Percentiles rank a stretch among this genome's conserved stretches.
phyloP scores from a whole-genome alignment of 2,113 vertebrate genomes.

The Salvelinus namaycush region DNA sequence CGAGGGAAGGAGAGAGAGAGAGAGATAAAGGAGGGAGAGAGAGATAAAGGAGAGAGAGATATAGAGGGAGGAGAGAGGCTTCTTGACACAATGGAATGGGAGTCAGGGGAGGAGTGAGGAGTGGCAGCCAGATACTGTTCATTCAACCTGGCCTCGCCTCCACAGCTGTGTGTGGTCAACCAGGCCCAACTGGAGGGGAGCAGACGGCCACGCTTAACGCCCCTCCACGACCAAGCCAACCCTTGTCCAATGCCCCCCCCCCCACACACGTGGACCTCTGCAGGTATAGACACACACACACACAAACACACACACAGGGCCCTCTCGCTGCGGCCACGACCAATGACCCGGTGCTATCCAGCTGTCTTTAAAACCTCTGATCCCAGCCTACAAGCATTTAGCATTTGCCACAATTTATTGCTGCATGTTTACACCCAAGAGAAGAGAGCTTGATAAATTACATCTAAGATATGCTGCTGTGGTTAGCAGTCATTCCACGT shows the following conservation, averaged over 20 bases:
- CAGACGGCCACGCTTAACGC: no score
- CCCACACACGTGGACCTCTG: not conserved
- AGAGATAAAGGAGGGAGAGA: not conserved
- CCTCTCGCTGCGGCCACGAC: no score
- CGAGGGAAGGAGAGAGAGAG: not conserved
- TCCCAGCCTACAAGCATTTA: no score
- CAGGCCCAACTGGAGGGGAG: not conserved
- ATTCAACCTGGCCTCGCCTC: conserved; percentile 51
- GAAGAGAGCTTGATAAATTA: no score
- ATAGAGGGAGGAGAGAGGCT: not conserved
- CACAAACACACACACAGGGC: no score
- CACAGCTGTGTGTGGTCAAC: conserved; percentile 31
- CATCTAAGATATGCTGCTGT: no score
- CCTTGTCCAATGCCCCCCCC: not conserved
- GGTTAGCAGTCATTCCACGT: no score
- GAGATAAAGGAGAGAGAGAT: not conserved
- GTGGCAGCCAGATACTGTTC: conserved; percentile 64
- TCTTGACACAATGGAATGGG: conserved; percentile 39
- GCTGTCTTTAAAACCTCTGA: no score
- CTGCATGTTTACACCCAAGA: no score
- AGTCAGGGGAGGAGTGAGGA: conserved; percentile 21
- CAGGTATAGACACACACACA: no score
- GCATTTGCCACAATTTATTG: no score
- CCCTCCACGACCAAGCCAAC: not conserved
- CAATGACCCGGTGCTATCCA: no score